phyloP scores from a whole-genome alignment of 2,888 invertebrate genomes.

The Phaedon cochleariae region DNA sequence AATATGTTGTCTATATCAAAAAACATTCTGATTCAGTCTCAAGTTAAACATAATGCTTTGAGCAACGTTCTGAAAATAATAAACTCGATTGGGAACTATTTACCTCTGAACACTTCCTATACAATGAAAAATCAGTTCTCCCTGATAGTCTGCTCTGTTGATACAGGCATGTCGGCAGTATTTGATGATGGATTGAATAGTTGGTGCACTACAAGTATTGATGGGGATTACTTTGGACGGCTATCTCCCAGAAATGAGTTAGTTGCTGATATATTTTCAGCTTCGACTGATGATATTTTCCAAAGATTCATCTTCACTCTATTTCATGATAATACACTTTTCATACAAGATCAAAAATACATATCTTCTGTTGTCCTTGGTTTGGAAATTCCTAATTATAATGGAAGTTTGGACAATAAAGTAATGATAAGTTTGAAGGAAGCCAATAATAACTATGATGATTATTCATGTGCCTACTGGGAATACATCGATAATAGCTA shows the following conservation, averaged over 20 bases:
- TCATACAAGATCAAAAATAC: background rate
- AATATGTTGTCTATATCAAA: slow-evolving; percentile 27
- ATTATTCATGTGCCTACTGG: slow-evolving; percentile 3
- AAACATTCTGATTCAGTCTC: slow-evolving; percentile 8
- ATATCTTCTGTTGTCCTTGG: background rate
- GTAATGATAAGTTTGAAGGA: background rate
- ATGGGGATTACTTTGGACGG: background rate
- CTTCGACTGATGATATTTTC: background rate
- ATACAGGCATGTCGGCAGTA: background rate
- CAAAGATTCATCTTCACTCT: background rate
- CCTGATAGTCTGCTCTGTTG: background rate
- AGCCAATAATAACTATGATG: background rate
- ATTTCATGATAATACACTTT: background rate
- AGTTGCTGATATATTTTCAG: background rate
- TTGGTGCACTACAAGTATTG: background rate
- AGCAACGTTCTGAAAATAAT: slow-evolving; percentile 5
- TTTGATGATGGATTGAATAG: background rate
- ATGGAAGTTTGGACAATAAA: background rate
- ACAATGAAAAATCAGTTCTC: slow-evolving; percentile 8
- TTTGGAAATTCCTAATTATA: background rate
- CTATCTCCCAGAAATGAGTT: background rate
- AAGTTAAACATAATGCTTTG: slow-evolving; percentile 10
- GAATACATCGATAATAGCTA: background rate
- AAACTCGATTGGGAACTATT: background rate
- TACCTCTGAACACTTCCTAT: background rate